Evolutionary conservation across 2,113 vertebrate species (phyloP).

Genomic region (Orientallactaga bullata): DNA sequence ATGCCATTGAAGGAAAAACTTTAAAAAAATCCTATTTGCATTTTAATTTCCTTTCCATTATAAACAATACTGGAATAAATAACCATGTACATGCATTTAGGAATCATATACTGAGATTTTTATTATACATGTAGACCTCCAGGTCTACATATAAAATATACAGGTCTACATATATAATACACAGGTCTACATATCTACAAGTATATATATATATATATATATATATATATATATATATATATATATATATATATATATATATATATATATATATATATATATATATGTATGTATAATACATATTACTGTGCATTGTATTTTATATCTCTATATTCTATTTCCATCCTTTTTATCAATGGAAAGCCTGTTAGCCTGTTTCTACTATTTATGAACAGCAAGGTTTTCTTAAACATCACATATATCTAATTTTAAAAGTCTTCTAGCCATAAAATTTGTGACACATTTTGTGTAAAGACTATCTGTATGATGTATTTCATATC

Average conservation of each 20-base stretch:
- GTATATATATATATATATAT: too few relatives aligned
- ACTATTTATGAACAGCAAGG: not conserved
- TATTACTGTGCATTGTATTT: not conserved
- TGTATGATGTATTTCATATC: not conserved
- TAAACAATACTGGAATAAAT: not conserved
- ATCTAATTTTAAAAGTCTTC: conserved; percentile 24
- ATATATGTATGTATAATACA: too few relatives aligned
- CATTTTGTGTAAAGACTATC: conserved; percentile 17
- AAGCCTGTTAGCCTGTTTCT: not conserved
- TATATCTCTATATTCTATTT: conserved; percentile 28
- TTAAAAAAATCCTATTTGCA: not conserved
- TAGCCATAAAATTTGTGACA: not conserved
- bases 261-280: too few relatives aligned
- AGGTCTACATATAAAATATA: too few relatives aligned
- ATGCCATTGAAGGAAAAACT: not conserved
- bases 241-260: too few relatives aligned
- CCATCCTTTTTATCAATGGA: not conserved
- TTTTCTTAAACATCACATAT: conserved; percentile 3
- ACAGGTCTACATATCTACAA: too few relatives aligned
- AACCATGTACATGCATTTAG: not conserved
- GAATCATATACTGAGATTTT: not conserved
- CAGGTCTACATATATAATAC: too few relatives aligned
- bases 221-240: too few relatives aligned
- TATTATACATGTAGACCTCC: not conserved
- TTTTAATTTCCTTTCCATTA: not conserved